phyloP scores from a whole-genome alignment of 2,888 invertebrate species.

The Pristionchus exspectatus region DNA sequence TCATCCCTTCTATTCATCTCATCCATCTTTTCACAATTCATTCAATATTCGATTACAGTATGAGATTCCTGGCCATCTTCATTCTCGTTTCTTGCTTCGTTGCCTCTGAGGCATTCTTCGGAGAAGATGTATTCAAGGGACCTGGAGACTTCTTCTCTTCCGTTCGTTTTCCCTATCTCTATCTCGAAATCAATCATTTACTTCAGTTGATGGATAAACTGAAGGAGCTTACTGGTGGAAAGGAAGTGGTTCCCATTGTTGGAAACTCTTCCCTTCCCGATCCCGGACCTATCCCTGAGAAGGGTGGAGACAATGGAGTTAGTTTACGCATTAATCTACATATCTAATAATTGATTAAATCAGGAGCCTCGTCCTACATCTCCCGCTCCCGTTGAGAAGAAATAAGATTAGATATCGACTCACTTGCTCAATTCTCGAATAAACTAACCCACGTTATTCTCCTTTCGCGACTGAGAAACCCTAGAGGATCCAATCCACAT shows the following conservation, averaged over 20 bases:
- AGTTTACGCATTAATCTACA: background rate
- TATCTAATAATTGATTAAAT: background rate
- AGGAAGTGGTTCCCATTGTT: background rate
- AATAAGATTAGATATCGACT: background rate
- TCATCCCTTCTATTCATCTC: background rate
- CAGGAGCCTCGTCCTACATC: background rate
- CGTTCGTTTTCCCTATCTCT: background rate
- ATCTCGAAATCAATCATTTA: background rate
- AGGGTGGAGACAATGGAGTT: constrained; percentile 29
- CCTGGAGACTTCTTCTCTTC: constrained; percentile 38
- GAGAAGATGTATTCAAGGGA: constrained; percentile 19
- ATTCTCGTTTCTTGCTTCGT: constrained; percentile 23
- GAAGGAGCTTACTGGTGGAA: constrained; percentile 33
- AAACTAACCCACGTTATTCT: background rate
- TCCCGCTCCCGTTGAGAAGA: constrained; percentile 27
- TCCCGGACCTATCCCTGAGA: background rate
- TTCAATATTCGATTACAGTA: constrained; percentile 21
- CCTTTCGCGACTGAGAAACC: constrained; percentile 42
- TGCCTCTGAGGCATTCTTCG: constrained; percentile 32
- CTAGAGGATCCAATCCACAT: background rate
- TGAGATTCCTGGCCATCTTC: constrained; percentile 32
- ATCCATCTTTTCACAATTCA: background rate
- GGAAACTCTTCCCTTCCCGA: constrained; percentile 16
- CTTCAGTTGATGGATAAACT: constrained; percentile 44
- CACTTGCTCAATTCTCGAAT: background rate